phyloP scores from a whole-genome alignment of 1,140 invertebrate species.

The Zaprionus inermis region DNA sequence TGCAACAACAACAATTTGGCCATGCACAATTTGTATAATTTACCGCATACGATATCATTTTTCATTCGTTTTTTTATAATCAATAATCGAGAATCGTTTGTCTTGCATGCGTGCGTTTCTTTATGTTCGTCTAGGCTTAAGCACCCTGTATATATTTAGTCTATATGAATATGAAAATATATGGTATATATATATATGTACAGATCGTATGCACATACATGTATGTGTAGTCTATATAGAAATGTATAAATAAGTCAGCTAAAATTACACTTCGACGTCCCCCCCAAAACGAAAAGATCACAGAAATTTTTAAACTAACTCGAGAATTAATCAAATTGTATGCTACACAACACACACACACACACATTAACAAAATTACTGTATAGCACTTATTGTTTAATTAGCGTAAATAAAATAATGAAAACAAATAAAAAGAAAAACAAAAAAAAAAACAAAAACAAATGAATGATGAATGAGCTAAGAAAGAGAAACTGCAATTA shows the following conservation, averaged over 20 bases:
- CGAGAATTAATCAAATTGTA: slow-evolving; percentile 82
- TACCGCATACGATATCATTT: slow-evolving; percentile 18
- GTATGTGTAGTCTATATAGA: slow-evolving; percentile 64
- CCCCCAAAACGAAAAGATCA: slow-evolving; percentile 33
- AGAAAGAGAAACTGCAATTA: slow-evolving; percentile 74
- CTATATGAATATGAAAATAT: slow-evolving; percentile 44
- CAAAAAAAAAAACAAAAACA: slow-evolving; percentile 30
- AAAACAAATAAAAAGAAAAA: slow-evolving; percentile 42
- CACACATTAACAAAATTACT: slow-evolving; percentile 56
- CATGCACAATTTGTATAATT: slow-evolving; percentile 53
- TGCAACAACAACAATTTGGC: slow-evolving; percentile 68
- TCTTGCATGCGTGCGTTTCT: too few relatives aligned
- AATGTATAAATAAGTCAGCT: slow-evolving; percentile 57
- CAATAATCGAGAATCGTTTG: slow-evolving; percentile 54
- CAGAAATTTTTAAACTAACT: slow-evolving; percentile 71
- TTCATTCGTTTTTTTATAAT: slow-evolving; percentile 22
- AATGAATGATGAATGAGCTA: slow-evolving; percentile 39
- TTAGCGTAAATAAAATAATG: slow-evolving; percentile 72
- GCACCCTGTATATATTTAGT: slow-evolving; percentile 71
- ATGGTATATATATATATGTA: slow-evolving; percentile 61
- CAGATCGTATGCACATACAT: slow-evolving; percentile 62
- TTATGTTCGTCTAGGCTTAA: slow-evolving; percentile 71
- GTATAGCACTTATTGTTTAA: slow-evolving; percentile 81
- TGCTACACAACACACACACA: slow-evolving; percentile 60
- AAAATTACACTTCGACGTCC: slow-evolving; percentile 33